Base-by-base conservation (phyloP, 2,113 vertebrate genomes). In the Pangasianodon gigas region DNA sequence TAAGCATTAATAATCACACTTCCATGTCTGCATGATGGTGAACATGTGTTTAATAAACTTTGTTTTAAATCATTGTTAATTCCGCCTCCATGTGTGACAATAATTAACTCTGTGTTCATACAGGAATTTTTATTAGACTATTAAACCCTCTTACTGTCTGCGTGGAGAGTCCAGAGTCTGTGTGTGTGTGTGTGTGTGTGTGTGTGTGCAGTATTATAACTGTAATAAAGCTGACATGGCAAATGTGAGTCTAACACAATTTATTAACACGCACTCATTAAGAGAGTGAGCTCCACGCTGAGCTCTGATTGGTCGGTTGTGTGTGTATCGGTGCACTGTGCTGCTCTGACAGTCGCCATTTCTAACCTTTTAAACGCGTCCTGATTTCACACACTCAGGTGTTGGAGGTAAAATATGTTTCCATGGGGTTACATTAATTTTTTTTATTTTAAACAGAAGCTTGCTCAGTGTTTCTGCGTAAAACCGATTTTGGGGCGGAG, bases 111-210 rank as follows among this genome's bases (percentile, higher is more conserved):
- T 88, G 52, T 32, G 4, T 89, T 91, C 85, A 92, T 77, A 89
- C 93, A 88, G 56, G 69, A 81, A 58, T 90, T 92, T 96, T 94
- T 94, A 94, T 92, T 92, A 90, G 88, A 85, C 81, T 92, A 90
- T 90, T n/a, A 71, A 89, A 90, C 89, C 87, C 81, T 69, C 60
- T 85, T 80, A 77, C 21, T 52, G 87, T 91, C 58, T 21, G 56
- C 86, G 89, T 88, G 87, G 86, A 86, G 86, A 90, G 89, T 85
- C 89, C 86, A 90, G 90, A 91, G 91, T 92, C 87, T 88, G 26
- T 91, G 65, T 90, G 79, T 88, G 91, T 92, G 82, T 85, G 60
- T 51, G 44, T 69, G 60, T 90, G 69, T 90, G 77, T 88, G 91
- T 92, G 86, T 85, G 65, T 58, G 51, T 75, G 37, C 9, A 44